phyloP scores from a whole-genome alignment of 2,113 vertebrate species.

The Cyprinodon brontotheroides region DNA sequence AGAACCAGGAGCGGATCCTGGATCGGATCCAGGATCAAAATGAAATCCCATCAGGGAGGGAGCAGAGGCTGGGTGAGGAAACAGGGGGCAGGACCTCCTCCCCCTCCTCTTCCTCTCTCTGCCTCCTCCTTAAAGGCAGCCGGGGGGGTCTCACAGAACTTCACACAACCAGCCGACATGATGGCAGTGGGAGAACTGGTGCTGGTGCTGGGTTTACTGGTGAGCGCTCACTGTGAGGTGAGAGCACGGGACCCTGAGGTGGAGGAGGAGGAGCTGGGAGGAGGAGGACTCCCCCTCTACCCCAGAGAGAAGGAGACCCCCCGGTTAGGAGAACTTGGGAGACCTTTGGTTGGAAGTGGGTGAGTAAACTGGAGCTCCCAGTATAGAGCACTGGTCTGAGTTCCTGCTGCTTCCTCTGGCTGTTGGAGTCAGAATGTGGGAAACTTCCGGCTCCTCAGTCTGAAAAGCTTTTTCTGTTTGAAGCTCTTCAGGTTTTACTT shows the following conservation, averaged over 20 bases:
- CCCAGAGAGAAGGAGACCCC: neutral
- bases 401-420: too few species aligned
- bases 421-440: neutral
- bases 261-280: slow-evolving; percentile 55
- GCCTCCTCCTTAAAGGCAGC: slow-evolving; percentile 37
- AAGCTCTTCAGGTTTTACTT: too few species aligned
- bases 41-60: neutral
- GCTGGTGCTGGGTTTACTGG: slow-evolving; percentile 71
- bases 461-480: too few species aligned
- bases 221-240: slow-evolving; percentile 68
- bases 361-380: slow-evolving; percentile 48
- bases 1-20: neutral
- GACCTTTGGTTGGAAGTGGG: slow-evolving; percentile 42
- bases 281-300: neutral
- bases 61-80: neutral
- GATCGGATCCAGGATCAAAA: neutral
- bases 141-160: slow-evolving; percentile 5
- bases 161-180: slow-evolving; percentile 58
- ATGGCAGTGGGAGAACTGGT: slow-evolving; percentile 47
- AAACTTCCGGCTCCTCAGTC: neutral
- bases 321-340: slow-evolving; percentile 13
- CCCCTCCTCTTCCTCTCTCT: neutral
- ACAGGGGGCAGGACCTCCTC: slow-evolving; percentile 21
- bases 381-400: too few species aligned
- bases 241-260: slow-evolving; percentile 70